Evolutionary conservation across 2,888 invertebrate species (phyloP), one percentile per base, ranked within the genome.

Genomic region (Lycia hirtaria): DNA sequence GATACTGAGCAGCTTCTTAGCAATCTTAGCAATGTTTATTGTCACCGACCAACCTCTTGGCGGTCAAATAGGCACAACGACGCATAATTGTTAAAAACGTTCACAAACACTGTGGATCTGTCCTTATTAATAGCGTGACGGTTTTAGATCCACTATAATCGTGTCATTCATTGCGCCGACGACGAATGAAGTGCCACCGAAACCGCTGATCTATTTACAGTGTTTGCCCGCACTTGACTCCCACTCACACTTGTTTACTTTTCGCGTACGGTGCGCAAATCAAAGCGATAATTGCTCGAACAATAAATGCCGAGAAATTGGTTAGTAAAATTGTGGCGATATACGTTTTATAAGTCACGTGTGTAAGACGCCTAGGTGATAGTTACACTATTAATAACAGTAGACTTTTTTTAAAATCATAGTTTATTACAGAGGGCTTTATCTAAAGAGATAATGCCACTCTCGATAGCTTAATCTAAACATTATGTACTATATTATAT

Each of bases 111-210:
- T n/a, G n/a, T n/a, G n/a, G n/a, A n/a, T n/a, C n/a, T n/a, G n/a
- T 79, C 80, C 19, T 20, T 56, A 56, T 49, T 49, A 81, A 83
- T 82, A 83, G 80, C 67, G 37, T 61, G 56, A 73, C 78, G 49
- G 64, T 77, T 81, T 79, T 80, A 83, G 73, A 73, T 47, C 30
- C 28, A 66, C 79, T 86, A 85, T 86, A 84, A 73, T 78, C 33
- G 73, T 68, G 67, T 68, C 80, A 85, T 85, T 84, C 76, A 83
- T 76, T 60, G 43, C 44, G 35, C 49, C 64, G 67, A 19, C 60
- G 67, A 68, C 58, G 55, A 56, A 62, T 64, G 56, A 68, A 72
- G 32, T 56, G 56, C 26, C 51, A 41, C 45, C 66, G 64, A 72
- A 67, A 65, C 70, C 58, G 67, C 62, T 72, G 69, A 68, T 79